Evolutionary conservation across 2,797 vertebrate genomes (phyloP).

Genomic region (Rallus crepitans): DNA sequence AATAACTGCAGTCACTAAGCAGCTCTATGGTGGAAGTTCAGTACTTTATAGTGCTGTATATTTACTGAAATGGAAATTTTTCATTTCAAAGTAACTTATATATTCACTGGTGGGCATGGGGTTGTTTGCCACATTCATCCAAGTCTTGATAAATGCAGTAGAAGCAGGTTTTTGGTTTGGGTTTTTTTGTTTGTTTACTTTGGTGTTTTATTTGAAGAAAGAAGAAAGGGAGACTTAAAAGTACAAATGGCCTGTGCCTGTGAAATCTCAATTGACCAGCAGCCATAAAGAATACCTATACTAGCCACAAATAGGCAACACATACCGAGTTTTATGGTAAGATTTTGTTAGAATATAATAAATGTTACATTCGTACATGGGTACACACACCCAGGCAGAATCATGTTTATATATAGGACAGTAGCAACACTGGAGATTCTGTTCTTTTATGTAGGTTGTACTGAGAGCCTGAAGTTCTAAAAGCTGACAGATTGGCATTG

Average conservation of each 20-base stretch:
- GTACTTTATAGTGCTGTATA: not conserved
- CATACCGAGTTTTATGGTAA: not conserved
- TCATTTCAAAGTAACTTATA: not conserved
- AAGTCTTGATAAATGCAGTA: not conserved
- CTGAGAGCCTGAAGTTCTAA: not conserved
- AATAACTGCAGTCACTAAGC: not conserved
- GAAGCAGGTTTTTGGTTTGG: not conserved
- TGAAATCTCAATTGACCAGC: not conserved
- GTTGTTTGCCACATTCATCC: not conserved
- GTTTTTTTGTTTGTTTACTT: too few relatives aligned
- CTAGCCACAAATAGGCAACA: not conserved
- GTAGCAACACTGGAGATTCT: not conserved
- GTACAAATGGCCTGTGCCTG: not conserved
- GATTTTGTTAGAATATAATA: not conserved
- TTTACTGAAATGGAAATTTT: constrained; percentile 37
- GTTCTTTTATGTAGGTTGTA: not conserved
- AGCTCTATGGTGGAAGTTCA: not conserved
- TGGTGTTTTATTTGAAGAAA: not conserved
- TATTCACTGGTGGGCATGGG: not conserved
- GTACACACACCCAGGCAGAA: fast-evolving
- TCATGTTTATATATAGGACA: not conserved
- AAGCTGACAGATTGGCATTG: not conserved
- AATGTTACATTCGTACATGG: not conserved
- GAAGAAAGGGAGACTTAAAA: not conserved
- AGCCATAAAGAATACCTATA: not conserved